Evolutionary conservation across 2,113 vertebrate genomes (phyloP).

Genomic region (Ursus arctos): DNA sequence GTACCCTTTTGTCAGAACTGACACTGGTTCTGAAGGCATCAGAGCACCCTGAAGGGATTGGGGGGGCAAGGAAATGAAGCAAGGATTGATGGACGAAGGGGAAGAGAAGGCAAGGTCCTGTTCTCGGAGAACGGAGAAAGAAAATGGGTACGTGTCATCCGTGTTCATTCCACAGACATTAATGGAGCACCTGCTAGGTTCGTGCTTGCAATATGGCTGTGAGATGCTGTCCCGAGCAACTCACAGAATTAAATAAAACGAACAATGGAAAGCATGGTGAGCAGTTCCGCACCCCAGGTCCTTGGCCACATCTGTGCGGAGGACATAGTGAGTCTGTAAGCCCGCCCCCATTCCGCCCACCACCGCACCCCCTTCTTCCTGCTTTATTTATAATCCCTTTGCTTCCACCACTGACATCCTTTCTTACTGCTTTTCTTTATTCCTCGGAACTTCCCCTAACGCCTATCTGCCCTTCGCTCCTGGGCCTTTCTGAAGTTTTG

Average conservation of each 20-base stretch:
- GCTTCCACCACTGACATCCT: background rate
- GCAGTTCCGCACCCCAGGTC: accelerated
- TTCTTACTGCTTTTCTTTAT: background rate
- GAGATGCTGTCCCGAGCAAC: accelerated
- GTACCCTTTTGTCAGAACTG: background rate
- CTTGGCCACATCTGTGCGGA: background rate
- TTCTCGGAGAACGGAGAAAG: background rate
- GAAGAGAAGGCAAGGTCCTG: background rate
- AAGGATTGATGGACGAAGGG: background rate
- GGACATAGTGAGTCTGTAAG: background rate
- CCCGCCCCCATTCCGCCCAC: accelerated
- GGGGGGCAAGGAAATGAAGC: background rate
- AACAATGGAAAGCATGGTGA: background rate
- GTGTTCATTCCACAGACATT: background rate
- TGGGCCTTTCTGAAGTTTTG: conserved; percentile 37
- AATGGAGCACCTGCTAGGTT: background rate
- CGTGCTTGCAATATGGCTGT: accelerated
- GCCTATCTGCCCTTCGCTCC: background rate
- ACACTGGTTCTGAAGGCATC: background rate
- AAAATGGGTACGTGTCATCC: no score
- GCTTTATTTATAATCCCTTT: background rate
- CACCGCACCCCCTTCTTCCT: accelerated
- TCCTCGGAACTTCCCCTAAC: background rate
- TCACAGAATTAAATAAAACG: background rate
- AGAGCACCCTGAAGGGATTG: accelerated